phyloP scores from a whole-genome alignment of 2,888 invertebrate genomes.

The Amiota minor region DNA sequence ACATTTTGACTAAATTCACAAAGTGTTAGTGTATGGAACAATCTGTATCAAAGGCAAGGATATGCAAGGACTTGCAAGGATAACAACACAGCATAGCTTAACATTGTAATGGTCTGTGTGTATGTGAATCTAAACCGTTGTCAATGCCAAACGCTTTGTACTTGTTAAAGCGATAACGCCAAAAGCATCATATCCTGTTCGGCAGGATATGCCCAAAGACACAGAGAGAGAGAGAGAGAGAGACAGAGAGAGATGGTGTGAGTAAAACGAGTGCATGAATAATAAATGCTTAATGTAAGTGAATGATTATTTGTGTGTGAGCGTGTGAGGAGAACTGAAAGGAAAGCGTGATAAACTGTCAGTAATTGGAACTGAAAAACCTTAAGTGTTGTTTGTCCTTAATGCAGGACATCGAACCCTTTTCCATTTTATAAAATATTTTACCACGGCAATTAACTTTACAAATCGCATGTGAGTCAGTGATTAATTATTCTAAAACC shows the following conservation, averaged over 20 bases:
- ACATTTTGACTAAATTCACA: slow-evolving; percentile 32
- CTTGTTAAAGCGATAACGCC: slow-evolving; percentile 13
- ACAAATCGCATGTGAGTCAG: slow-evolving; percentile 68
- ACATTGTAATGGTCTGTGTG: slow-evolving; percentile 32
- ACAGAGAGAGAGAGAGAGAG: too few species aligned
- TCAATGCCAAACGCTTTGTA: slow-evolving; percentile 34
- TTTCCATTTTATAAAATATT: slow-evolving; percentile 37
- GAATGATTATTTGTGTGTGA: neutral
- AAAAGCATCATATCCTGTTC: slow-evolving; percentile 22
- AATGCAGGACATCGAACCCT: slow-evolving; percentile 31
- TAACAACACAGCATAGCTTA: neutral
- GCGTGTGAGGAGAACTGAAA: slow-evolving; percentile 40
- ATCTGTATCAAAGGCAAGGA: too few species aligned
- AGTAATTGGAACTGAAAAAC: slow-evolving; percentile 60
- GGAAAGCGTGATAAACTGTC: slow-evolving; percentile 59
- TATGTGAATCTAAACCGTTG: slow-evolving; percentile 16
- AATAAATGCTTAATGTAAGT: slow-evolving; percentile 45
- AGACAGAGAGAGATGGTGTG: neutral
- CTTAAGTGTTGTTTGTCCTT: slow-evolving; percentile 46
- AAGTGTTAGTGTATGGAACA: slow-evolving; percentile 42
- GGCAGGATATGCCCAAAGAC: neutral
- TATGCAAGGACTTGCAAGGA: slow-evolving; percentile 13
- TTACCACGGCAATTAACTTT: slow-evolving; percentile 68
- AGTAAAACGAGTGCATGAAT: slow-evolving; percentile 43
- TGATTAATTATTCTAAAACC: slow-evolving; percentile 69